Percentiles rank a stretch among this genome's conserved stretches.
Conservation (phyloP, 2,888 invertebrate species). For the Deroplatys truncata region DNA sequence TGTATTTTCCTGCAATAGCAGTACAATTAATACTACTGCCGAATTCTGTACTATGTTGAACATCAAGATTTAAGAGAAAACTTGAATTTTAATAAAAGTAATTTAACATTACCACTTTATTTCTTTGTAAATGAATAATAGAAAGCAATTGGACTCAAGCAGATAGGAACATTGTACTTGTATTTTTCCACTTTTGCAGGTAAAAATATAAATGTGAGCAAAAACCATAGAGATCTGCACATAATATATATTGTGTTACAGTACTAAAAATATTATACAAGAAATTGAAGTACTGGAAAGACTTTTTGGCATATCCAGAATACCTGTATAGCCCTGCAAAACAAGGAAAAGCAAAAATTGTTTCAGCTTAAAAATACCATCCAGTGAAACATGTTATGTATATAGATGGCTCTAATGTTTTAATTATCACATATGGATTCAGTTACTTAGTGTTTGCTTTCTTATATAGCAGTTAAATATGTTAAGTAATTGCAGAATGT, state of each 20-base stretch:
- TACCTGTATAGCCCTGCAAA: neutral
- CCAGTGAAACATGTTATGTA: neutral
- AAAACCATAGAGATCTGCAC: neutral
- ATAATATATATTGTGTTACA: neutral
- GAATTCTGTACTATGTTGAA: neutral
- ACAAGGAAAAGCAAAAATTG: neutral
- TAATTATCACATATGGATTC: too few relatives aligned
- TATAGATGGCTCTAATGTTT: neutral
- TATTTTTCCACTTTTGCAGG: constrained; percentile 15
- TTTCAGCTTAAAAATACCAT: neutral
- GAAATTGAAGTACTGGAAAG: neutral
- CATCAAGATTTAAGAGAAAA: neutral
- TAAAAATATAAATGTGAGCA: neutral
- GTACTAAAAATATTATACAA: neutral
- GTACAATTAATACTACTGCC: neutral
- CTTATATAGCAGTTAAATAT: neutral
- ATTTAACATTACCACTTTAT: neutral
- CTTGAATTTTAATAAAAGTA: neutral
- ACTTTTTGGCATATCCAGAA: neutral
- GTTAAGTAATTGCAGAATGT: neutral
- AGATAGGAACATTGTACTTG: neutral
- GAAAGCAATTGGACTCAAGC: neutral
- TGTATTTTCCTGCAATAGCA: neutral
- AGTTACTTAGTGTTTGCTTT: neutral
- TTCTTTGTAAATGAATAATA: neutral